Percentiles rank a stretch among this genome's conserved stretches.
Evolutionary conservation across 1,140 invertebrate species (phyloP).

Genomic region (Metopolophium dirhodum): DNA sequence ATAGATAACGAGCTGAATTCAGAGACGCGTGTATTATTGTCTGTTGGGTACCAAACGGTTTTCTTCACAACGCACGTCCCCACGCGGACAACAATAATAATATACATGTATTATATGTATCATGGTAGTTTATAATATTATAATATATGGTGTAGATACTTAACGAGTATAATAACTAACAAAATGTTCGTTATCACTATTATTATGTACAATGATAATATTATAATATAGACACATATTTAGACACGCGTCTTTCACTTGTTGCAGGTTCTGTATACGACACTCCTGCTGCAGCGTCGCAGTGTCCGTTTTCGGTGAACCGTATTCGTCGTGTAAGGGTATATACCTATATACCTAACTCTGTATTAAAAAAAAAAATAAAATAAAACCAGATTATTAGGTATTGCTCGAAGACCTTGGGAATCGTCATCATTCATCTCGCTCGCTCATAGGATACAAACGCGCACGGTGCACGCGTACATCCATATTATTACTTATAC

Average conservation of each 20-base stretch:
- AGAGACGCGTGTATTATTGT: neutral
- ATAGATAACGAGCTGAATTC: neutral
- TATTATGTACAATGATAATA: too few species aligned
- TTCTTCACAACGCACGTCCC: neutral
- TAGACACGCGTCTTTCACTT: neutral
- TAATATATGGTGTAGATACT: neutral
- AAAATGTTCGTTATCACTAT: neutral
- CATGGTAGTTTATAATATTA: neutral
- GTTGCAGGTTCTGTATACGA: neutral
- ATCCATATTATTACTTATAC: neutral
- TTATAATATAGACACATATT: neutral
- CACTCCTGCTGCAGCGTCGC: neutral
- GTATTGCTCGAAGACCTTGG: slow-evolving; percentile 5
- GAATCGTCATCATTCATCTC: slow-evolving; percentile 14
- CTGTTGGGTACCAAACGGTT: neutral
- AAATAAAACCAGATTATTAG: neutral
- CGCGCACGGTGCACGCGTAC: neutral
- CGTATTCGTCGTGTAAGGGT: neutral
- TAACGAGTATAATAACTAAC: neutral
- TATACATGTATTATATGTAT: neutral
- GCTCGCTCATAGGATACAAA: neutral
- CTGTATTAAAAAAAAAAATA: neutral
- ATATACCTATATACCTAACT: neutral
- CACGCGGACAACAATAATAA: neutral
- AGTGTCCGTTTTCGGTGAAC: neutral